Base-by-base conservation (phyloP, 2,797 vertebrate genomes). In the Cyclura pinguis region DNA sequence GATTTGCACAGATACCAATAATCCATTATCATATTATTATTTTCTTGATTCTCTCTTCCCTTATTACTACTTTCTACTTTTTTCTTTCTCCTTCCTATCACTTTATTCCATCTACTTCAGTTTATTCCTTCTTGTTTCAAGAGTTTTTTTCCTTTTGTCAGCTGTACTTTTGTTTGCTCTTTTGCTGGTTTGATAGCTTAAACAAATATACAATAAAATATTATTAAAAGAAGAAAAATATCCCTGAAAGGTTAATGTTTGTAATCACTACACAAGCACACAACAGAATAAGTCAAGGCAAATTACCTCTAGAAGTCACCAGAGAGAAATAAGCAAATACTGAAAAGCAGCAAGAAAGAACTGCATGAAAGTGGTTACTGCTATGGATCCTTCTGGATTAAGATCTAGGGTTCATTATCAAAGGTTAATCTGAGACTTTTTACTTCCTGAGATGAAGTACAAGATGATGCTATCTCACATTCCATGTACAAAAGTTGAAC, bases 261-360 rank as follows among this genome's bases (percentile, higher is more conserved):
- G 47, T 35, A 73, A 24, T 55, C 67, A 85, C 32, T 84, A 7
- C 27, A 29, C 27, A 7, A 27, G 35, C 67, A 85, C 6, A 20
- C 50, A 67, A 29, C 47, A 85, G 29, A 81, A 82, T 82, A 42
- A 72, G 72, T 73, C 84, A 85, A 85, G 20, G 84, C 20, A 13
- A 85, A 73, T 76, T 74, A 20, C 7, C 1, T 42, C 85, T 59
- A 42, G 35, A 62, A 59, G 35, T 86, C n/a, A 42, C 35, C 24
- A 77, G 35, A 42, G 38, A 67, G 57, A 64, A 64, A 83, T 13
- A 84, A 32, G 14, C 85, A 59, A 59, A 86, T 74, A 29, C 22
- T 47, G 57, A 78, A 50, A 78, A n/a, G 38, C 27, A 50, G 18
- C 14, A n/a, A 57, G 57, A 62, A 32, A 47, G 62, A 78, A 20